Conservation (phyloP, 1,140 invertebrate species). For the Lethrus apterus region DNA sequence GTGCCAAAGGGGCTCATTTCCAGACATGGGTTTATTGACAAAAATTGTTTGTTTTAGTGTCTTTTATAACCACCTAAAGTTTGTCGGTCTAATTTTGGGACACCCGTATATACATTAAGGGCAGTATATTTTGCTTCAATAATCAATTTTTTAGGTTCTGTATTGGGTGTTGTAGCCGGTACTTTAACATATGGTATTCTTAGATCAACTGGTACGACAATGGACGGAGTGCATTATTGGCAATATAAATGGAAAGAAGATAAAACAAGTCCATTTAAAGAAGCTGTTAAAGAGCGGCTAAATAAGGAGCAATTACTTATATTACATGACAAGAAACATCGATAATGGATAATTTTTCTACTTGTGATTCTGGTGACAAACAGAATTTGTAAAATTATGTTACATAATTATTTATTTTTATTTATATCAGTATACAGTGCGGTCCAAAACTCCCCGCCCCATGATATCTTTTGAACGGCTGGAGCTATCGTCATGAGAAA, state of each 20-base stretch:
- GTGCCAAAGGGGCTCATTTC: no score
- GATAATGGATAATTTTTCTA: neutral
- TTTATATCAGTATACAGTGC: no score
- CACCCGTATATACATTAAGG: no score
- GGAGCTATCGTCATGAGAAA: no score
- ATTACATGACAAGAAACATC: neutral
- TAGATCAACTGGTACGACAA: conserved; percentile 44
- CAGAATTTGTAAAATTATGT: no score
- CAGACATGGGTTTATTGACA: no score
- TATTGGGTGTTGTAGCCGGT: conserved; percentile 48
- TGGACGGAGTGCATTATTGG: conserved; percentile 49
- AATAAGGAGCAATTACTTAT: conserved; percentile 23
- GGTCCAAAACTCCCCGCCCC: no score
- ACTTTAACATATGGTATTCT: conserved; percentile 41
- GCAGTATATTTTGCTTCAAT: conserved; percentile 15
- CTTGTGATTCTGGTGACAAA: no score
- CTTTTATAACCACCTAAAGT: no score
- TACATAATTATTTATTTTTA: no score
- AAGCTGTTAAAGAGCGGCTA: conserved; percentile 27
- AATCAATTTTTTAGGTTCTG: conserved; percentile 42
- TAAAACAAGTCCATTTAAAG: conserved; percentile 33
- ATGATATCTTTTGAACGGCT: no score
- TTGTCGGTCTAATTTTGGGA: no score
- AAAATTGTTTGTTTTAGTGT: neutral
- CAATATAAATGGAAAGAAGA: conserved; percentile 44